Conservation (phyloP, 1,140 invertebrate genomes). For the Saccostrea glomerata region DNA sequence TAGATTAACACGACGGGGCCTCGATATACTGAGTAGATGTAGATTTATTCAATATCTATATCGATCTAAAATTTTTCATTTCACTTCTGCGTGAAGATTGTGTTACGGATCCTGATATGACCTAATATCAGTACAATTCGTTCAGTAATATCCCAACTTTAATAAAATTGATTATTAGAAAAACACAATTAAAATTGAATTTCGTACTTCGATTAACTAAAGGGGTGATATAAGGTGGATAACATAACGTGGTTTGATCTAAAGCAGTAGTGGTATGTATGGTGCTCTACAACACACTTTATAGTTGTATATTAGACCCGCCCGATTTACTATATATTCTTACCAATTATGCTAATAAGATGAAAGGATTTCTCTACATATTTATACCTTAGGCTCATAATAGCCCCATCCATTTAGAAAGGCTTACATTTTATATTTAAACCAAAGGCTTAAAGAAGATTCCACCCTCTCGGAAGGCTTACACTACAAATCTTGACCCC, state of each 20-base stretch:
- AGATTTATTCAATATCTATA: constrained; percentile 22
- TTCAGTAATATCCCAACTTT: constrained; percentile 16
- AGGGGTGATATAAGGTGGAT: background rate
- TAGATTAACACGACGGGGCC: background rate
- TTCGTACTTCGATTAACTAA: background rate
- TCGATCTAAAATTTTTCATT: background rate
- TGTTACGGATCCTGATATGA: background rate
- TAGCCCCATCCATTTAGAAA: too few species aligned
- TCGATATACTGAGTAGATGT: background rate
- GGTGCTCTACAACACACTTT: too few species aligned
- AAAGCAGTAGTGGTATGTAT: too few species aligned
- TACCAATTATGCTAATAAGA: too few species aligned
- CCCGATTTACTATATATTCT: too few species aligned
- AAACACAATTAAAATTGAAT: background rate
- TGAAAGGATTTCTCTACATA: too few species aligned
- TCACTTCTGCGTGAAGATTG: background rate
- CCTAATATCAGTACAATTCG: background rate
- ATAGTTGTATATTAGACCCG: too few species aligned
- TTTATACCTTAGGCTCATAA: too few species aligned
- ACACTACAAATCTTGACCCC: too few species aligned
- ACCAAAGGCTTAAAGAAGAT: too few species aligned
- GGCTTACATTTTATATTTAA: too few species aligned
- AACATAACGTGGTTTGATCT: background rate
- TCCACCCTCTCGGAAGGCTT: too few species aligned
- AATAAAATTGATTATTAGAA: background rate